Base-by-base conservation (phyloP, 2,113 vertebrate species). In the Otus sunia region DNA sequence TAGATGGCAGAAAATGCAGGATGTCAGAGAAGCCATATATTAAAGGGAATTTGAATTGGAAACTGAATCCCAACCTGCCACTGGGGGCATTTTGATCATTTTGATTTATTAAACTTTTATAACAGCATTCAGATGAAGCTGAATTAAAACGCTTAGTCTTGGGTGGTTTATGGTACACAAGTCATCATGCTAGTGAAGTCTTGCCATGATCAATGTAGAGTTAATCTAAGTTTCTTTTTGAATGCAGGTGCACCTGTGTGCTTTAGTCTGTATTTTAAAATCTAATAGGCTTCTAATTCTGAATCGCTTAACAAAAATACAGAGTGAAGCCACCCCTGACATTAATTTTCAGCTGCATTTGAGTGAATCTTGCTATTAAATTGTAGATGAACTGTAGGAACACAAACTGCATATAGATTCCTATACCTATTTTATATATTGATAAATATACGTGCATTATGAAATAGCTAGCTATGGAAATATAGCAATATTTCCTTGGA, bases 51-150 rank as follows among this genome's bases (percentile, higher is more conserved):
- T 98, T 98, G 97, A 98, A 98, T 98, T 98, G 98, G 98, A 98
- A 98, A 97, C 97, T 60, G 53, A 98, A 98, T 98, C 97, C 97
- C 92, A 96, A 83, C 92, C 97, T 98, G 97, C 98, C 97, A 98
- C 97, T 97, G 77, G 95, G 96, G 97, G 96, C 97, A 98, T 98
- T 98, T 98, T 98, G 98, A 98, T 98, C 98, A 98, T 98, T 98
- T 98, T 98, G 98, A 98, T 98, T 98, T 98, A 98, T 98, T 98
- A 98, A 98, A 98, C 96, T 98, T 98, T 98, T 97, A 98, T 98
- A 98, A 92, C 96, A 97, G 94, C 96, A 97, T 98, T 98, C 97
- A 97, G 95, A 97, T 87, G 86, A 97, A 98, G 90, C 90, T 58
- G 97, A 98, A 98, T 98, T 98, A 98, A 98, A 98, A 96, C 71